phyloP scores from a whole-genome alignment of 2,888 invertebrate species.

The Chrysolina haemoptera region DNA sequence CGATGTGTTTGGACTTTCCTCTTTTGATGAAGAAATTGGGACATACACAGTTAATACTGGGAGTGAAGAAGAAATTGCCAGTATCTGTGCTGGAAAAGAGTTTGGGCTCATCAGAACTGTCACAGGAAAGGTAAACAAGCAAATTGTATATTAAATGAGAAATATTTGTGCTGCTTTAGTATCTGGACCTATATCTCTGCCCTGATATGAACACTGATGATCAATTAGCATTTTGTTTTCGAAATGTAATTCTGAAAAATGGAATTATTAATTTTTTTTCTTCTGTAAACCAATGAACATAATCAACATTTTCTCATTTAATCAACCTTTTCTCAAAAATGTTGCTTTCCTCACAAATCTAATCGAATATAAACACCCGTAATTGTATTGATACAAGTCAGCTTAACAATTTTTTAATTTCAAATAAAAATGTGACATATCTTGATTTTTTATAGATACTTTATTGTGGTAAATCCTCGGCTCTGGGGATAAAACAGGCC shows the following conservation, averaged over 20 bases:
- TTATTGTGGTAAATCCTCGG: constrained; percentile 89
- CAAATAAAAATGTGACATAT: not conserved
- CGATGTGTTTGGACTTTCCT: constrained; percentile 81
- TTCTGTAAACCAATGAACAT: too few relatives aligned
- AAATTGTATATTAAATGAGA: not conserved
- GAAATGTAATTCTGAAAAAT: too few relatives aligned
- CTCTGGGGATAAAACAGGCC: constrained; percentile 86
- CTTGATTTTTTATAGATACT: constrained; percentile 74
- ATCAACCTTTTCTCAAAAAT: too few relatives aligned
- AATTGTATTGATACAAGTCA: too few relatives aligned
- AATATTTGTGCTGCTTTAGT: not conserved
- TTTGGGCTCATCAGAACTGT: constrained; percentile 88
- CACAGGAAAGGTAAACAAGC: constrained; percentile 81
- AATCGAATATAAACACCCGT: too few relatives aligned
- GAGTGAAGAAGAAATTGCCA: constrained; percentile 83
- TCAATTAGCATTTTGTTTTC: not conserved
- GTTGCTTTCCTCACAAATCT: too few relatives aligned
- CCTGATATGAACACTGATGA: too few relatives aligned
- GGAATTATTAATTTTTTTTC: too few relatives aligned
- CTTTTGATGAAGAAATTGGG: constrained; percentile 79
- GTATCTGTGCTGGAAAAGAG: constrained; percentile 90
- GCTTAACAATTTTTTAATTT: too few relatives aligned
- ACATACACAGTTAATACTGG: constrained; percentile 64
- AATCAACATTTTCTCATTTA: too few relatives aligned
- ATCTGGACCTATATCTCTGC: not conserved